phyloP scores from a whole-genome alignment of 2,113 vertebrate species.

The Muntiacus reevesi region DNA sequence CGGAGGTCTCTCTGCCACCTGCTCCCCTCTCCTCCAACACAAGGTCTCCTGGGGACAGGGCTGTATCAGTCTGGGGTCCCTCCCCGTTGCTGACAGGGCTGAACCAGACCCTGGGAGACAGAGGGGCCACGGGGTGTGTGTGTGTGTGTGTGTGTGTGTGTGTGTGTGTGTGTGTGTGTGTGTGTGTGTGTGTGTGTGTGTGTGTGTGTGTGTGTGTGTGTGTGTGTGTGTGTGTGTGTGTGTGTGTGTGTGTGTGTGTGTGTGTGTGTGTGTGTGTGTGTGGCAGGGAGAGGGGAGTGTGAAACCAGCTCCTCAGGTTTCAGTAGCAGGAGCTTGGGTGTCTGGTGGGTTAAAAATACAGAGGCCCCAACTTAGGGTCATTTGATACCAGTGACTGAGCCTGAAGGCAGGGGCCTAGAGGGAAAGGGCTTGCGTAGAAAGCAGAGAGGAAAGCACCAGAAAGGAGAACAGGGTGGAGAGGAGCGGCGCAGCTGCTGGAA shows the following conservation, averaged over 20 bases:
- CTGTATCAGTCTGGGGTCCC: conserved; percentile 47
- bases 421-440: neutral
- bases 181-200: neutral
- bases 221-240: neutral
- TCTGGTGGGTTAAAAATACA: conserved; percentile 73
- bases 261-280: neutral
- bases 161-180: neutral
- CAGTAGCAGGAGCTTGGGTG: conserved; percentile 51
- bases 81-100: conserved; percentile 43
- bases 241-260: neutral
- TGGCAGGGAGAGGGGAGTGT: neutral
- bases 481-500: conserved; percentile 32
- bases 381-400: conserved; percentile 75
- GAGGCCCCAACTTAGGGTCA: conserved; percentile 69
- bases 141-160: neutral
- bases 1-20: neutral
- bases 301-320: conserved; percentile 60
- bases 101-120: conserved; percentile 38
- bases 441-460: conserved; percentile 46
- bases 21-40: neutral
- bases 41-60: conserved; percentile 51
- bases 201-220: neutral
- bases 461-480: conserved; percentile 27
- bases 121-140: neutral
- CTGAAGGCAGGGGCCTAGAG: conserved; percentile 76